phyloP scores from a whole-genome alignment of 2,797 vertebrate genomes.

The Ctenochaetus hawaiiensis region DNA sequence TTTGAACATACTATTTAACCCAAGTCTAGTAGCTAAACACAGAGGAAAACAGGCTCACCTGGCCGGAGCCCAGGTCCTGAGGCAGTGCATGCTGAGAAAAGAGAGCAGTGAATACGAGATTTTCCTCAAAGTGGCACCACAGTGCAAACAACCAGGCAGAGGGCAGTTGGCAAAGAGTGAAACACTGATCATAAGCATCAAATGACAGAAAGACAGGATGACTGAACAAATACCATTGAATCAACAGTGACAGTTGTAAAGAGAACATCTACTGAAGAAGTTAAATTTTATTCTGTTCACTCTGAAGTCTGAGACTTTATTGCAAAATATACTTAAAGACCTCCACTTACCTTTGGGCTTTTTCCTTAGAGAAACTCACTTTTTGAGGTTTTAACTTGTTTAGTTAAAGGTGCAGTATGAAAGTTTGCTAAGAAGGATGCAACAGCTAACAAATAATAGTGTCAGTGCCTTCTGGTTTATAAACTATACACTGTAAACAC shows the following conservation, averaged over 20 bases:
- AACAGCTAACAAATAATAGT: too few species aligned
- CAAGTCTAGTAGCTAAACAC: constrained; percentile 47
- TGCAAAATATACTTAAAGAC: too few species aligned
- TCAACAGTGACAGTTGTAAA: neutral
- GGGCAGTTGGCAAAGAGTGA: constrained; percentile 34
- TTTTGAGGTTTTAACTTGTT: too few species aligned
- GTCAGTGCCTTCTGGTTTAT: too few species aligned
- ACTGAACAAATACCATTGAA: neutral
- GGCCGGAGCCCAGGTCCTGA: constrained; percentile 87
- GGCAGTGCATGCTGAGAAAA: constrained; percentile 88
- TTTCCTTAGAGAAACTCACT: too few species aligned
- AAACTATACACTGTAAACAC: too few species aligned
- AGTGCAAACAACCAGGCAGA: constrained; percentile 45
- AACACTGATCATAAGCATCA: constrained; percentile 4
- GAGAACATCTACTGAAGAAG: neutral
- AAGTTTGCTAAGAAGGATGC: too few species aligned
- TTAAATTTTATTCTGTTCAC: neutral
- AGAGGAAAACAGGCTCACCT: constrained; percentile 87
- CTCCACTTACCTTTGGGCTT: too few species aligned
- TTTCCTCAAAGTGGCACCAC: constrained; percentile 63
- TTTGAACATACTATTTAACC: constrained; percentile 56
- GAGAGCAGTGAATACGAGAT: constrained; percentile 86
- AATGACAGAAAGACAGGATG: constrained; percentile 17
- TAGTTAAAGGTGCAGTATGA: too few species aligned
- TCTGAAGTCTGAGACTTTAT: too few species aligned